Evolutionary conservation across 2,113 vertebrate species (phyloP), one percentile per base, ranked within the genome.

Genomic region (Tetrax tetrax): DNA sequence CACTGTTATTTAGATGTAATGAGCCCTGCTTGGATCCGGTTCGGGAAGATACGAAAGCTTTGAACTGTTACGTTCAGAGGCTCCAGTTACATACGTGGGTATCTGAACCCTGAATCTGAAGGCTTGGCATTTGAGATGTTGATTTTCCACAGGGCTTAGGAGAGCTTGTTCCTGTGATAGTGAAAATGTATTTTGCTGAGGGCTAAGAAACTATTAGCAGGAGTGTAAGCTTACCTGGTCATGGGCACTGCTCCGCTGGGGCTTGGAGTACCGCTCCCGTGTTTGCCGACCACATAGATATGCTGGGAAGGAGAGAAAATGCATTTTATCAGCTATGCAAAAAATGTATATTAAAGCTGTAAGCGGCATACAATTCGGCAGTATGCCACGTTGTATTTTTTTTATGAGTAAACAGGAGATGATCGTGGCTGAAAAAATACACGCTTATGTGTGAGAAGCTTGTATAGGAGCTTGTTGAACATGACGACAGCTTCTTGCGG

Each of bases 1-100:
- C 96, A 37, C 90, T 80, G 85, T 93, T 96, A 89, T 95, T 94
- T 92, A 89, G 93, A 87, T 94, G 95, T 96, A 96, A 94, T 89
- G 93, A 96, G 90, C 90, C 90, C 93, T 92, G 88, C 93, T 93
- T 83, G 92, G 93, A 95, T 95, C 92, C 65, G 38, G 83, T 78
- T 90, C 88, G 92, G 68, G 78, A 94, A 94, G 90, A 95, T 76
- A 92, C 17, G 21, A 89, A 89, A 92, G 92, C 93, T 96, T 94
- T 92, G 92, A 95, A 95, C 92, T 93, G 81, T 24, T 5, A 15
- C 63, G 51, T 95, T 96, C 1, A n/a, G 69, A 94, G 88, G 80
- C 79, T 95, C 88, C 45, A 9, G 95, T 97, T 97, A 94, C 96
- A 87, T 12, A 2, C 3, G 0, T 60, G 80, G 71, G 90, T 97